A percentile compares a stretch with the other conserved stretches of the same genome.
Conservation (phyloP, 2,113 vertebrate genomes). For the Edolisoma coerulescens region DNA sequence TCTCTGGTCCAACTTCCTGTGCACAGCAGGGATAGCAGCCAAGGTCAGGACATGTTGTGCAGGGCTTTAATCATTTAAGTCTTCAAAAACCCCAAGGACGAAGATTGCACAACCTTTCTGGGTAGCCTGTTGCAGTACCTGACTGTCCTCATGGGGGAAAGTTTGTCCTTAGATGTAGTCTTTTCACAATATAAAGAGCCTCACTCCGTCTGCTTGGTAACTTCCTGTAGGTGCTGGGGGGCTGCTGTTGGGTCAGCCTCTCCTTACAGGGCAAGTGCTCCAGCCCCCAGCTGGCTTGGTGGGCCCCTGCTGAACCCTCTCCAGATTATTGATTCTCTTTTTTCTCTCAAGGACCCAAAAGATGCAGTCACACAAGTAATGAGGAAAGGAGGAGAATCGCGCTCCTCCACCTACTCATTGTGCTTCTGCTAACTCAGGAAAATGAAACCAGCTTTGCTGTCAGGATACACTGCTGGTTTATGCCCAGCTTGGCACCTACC, state of each 20-base stretch:
- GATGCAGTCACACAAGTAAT: background rate
- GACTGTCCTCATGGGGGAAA: background rate
- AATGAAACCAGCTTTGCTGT: background rate
- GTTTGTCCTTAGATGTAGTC: background rate
- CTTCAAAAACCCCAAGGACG: background rate
- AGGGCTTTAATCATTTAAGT: background rate
- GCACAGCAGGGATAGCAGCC: background rate
- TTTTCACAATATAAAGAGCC: background rate
- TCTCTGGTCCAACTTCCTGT: background rate
- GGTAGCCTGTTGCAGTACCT: background rate
- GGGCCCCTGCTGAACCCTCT: background rate
- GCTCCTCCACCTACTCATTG: background rate
- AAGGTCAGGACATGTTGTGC: background rate
- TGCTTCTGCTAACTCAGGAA: background rate
- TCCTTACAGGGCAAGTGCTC: background rate
- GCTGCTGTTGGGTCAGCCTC: background rate
- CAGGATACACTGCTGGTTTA: background rate
- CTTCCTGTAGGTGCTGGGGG: background rate
- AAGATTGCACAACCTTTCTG: background rate
- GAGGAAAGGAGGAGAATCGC: background rate
- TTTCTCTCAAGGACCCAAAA: background rate
- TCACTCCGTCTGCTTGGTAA: rapidly evolving
- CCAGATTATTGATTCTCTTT: background rate
- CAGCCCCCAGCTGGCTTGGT: background rate
- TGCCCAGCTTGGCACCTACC: background rate